Conservation (phyloP, 2,113 vertebrate species). For the Emydura subglobosa region DNA sequence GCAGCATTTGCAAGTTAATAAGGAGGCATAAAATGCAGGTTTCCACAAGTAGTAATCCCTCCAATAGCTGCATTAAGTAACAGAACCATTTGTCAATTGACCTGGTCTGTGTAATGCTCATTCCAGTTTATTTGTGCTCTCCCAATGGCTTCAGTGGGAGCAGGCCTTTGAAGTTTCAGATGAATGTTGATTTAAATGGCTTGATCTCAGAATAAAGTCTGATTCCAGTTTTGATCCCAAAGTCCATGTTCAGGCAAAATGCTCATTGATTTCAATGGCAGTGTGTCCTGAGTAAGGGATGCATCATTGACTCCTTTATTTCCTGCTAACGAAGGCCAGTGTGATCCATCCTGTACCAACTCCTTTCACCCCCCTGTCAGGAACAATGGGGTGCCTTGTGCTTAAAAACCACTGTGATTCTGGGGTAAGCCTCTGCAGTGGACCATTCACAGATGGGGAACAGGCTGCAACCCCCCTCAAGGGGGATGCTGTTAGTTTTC, state of each 20-base stretch:
- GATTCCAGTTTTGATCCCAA: conserved; percentile 28
- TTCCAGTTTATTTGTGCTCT: conserved; percentile 45
- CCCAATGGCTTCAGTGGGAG: neutral
- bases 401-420: neutral
- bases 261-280: conserved; percentile 26
- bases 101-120: conserved; percentile 35
- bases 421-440: neutral
- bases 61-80: conserved; percentile 52
- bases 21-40: conserved; percentile 29
- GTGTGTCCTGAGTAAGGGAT: neutral
- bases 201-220: conserved; percentile 43
- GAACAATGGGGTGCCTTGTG: neutral
- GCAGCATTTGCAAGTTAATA: conserved; percentile 7
- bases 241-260: conserved; percentile 15
- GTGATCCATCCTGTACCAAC: neutral
- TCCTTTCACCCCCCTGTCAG: neutral
- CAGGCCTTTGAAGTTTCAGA: conserved; percentile 15
- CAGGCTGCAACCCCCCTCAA: neutral
- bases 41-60: conserved; percentile 52
- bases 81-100: conserved; percentile 47
- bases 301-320: neutral
- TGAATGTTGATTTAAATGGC: conserved; percentile 55
- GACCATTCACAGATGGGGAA: accelerated
- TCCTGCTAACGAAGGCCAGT: neutral
- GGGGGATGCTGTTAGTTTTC: neutral